A percentile compares a stretch with the other conserved stretches of the same genome.
phyloP scores from a whole-genome alignment of 2,888 invertebrate species.

The Ceraclea dissimilis region DNA sequence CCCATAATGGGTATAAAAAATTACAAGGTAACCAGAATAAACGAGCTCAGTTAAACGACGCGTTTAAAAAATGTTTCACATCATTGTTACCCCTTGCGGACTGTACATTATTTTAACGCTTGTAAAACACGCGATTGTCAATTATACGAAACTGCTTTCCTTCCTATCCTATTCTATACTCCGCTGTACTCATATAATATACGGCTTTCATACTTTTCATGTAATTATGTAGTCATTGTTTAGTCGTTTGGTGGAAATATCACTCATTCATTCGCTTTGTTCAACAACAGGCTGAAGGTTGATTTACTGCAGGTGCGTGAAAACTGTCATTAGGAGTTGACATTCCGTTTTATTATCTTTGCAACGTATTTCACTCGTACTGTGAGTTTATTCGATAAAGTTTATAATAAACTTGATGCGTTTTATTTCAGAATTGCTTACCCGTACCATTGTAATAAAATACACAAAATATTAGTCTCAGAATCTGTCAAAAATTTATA shows the following conservation, averaged over 20 bases:
- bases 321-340: constrained; percentile 7
- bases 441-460: too few relatives aligned
- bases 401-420: too few relatives aligned
- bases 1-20: constrained; percentile 14
- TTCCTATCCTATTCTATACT: too few relatives aligned
- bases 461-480: too few relatives aligned
- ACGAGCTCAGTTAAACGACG: constrained; percentile 15
- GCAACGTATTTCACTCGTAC: too few relatives aligned
- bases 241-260: constrained; percentile 21
- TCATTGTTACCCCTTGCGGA: constrained; percentile 7
- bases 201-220: too few relatives aligned
- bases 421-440: too few relatives aligned
- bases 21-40: constrained; percentile 14
- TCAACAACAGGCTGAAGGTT: background rate
- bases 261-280: constrained; percentile 19
- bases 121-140: constrained; percentile 20
- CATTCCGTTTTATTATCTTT: background rate
- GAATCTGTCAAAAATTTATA: too few relatives aligned
- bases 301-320: constrained; percentile 20
- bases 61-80: constrained; percentile 16
- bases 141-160: constrained; percentile 8
- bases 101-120: constrained; percentile 12
- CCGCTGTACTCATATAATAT: too few relatives aligned
- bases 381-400: constrained; percentile 1
- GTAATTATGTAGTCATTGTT: constrained; percentile 22